Percentiles rank a stretch among this genome's conserved stretches.
These are phyloP conservation scores for Watsonalla cultraria DNA, from an alignment of 2,888 invertebrate species.

Conservation along the genomic window DNA sequence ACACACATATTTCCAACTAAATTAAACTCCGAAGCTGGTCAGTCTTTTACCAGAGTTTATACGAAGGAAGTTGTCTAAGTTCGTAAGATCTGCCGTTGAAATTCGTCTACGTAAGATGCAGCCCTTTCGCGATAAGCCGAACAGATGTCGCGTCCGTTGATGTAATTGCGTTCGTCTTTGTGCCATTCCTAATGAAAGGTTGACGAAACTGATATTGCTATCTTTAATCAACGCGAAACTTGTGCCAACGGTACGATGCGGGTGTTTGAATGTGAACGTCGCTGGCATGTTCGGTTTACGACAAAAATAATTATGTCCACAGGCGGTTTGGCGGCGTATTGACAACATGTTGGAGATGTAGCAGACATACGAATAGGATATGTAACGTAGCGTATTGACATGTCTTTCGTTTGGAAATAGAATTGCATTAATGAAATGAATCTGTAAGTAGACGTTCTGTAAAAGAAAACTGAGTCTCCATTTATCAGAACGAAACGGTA, in stretches of 20 bases:
- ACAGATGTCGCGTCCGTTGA: conserved; percentile 66
- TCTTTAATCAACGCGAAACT: conserved; percentile 75
- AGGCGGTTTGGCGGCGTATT: neutral
- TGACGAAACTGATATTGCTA: conserved; percentile 73
- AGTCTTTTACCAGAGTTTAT: conserved; percentile 1
- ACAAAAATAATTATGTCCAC: conserved; percentile 9
- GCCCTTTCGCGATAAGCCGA: conserved; percentile 66
- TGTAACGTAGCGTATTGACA: neutral
- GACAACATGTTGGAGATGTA: neutral
- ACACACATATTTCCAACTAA: neutral
- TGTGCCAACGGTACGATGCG: conserved; percentile 57
- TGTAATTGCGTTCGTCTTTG: conserved; percentile 72
- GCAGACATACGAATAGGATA: neutral
- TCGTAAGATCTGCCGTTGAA: conserved; percentile 23
- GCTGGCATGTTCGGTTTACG: conserved; percentile 26
- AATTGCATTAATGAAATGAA: too few species aligned
- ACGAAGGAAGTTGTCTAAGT: conserved; percentile 14
- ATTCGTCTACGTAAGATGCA: conserved; percentile 57
- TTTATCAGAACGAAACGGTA: too few species aligned
- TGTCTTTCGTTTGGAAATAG: neutral
- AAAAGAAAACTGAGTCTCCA: too few species aligned
- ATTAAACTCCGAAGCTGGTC: conserved; percentile 2
- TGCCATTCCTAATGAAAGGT: conserved; percentile 71
- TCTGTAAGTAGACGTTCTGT: too few species aligned
- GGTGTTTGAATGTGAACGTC: conserved; percentile 50